Evolutionary conservation across 2,888 invertebrate species (phyloP).

Genomic region (Aquatica leii): DNA sequence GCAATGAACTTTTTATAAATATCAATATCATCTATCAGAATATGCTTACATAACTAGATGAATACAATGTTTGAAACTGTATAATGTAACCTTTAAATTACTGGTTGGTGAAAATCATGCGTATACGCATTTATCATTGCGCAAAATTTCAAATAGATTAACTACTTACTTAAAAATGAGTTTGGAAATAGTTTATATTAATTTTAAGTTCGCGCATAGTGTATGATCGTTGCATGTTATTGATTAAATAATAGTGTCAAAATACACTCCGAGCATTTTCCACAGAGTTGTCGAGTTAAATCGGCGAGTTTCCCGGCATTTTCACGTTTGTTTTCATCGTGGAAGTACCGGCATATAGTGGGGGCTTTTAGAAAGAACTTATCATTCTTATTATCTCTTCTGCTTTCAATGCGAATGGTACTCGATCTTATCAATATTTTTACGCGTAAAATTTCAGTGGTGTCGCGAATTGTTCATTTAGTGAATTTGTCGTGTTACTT

Average conservation of each 20-base stretch:
- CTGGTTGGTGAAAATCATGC: no score
- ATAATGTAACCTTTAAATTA: no score
- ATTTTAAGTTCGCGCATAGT: constrained; percentile 28
- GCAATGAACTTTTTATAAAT: no score
- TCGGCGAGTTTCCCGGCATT: constrained; percentile 41
- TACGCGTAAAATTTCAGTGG: constrained; percentile 21
- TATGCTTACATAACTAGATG: no score
- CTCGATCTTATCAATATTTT: constrained; percentile 1
- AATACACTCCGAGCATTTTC: constrained; percentile 28
- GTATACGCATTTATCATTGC: no score
- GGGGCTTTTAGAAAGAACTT: constrained; percentile 19
- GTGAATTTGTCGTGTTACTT: no score
- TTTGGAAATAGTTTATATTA: constrained; percentile 1
- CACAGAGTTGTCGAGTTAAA: constrained; percentile 22
- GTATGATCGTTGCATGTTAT: constrained; percentile 24
- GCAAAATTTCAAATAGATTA: no score
- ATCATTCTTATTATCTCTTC: constrained; percentile 21
- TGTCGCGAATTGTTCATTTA: constrained; percentile 8
- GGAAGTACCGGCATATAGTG: constrained; percentile 33
- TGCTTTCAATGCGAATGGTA: constrained; percentile 21
- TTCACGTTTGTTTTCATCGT: constrained; percentile 42
- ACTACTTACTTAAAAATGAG: no score
- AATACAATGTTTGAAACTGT: no score
- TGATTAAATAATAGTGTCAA: constrained; percentile 30
- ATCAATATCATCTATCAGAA: no score